phyloP scores from a whole-genome alignment of 2,113 vertebrate genomes.

The Sylvia atricapilla region DNA sequence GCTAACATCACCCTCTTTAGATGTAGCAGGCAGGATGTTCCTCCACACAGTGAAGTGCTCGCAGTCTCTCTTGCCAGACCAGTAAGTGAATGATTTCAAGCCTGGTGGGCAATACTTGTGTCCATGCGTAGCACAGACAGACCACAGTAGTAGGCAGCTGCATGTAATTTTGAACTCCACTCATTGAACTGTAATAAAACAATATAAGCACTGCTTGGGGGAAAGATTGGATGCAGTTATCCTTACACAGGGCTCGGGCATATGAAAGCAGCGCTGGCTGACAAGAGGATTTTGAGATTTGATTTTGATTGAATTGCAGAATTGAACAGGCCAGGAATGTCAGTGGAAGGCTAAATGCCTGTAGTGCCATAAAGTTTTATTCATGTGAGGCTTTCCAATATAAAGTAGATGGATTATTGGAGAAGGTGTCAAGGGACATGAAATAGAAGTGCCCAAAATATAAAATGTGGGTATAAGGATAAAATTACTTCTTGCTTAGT shows the following conservation, averaged over 20 bases:
- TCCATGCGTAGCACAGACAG: slow-evolving; percentile 75
- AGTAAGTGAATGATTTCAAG: slow-evolving; percentile 83
- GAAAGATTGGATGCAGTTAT: slow-evolving; percentile 81
- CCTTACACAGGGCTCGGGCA: slow-evolving; percentile 78
- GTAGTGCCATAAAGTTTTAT: slow-evolving; percentile 84
- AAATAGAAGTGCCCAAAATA: slow-evolving; percentile 76
- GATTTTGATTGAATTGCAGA: slow-evolving; percentile 87
- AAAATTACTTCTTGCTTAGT: slow-evolving; percentile 73
- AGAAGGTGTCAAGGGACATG: slow-evolving; percentile 79
- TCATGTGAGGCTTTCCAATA: slow-evolving; percentile 84
- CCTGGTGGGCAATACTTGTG: slow-evolving; percentile 80
- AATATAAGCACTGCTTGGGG: slow-evolving; percentile 85
- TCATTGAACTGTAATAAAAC: slow-evolving; percentile 92
- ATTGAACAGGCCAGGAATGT: slow-evolving; percentile 82
- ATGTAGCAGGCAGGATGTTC: slow-evolving; percentile 77
- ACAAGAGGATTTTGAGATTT: slow-evolving; percentile 86
- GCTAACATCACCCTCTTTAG: slow-evolving; percentile 79
- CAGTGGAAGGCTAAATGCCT: slow-evolving; percentile 83
- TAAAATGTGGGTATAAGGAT: slow-evolving; percentile 67
- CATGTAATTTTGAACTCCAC: slow-evolving; percentile 86
- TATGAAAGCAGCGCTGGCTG: slow-evolving; percentile 80
- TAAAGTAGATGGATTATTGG: slow-evolving; percentile 83
- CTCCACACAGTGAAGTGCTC: slow-evolving; percentile 72
- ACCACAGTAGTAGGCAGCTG: slow-evolving; percentile 83
- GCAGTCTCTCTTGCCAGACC: slow-evolving; percentile 70